Percentiles rank a stretch among this genome's conserved stretches.
These are phyloP conservation scores for Haliclona indistincta DNA, from an alignment of 37 sponge, comb jelly and placozoan species.

Conservation along the genomic window DNA sequence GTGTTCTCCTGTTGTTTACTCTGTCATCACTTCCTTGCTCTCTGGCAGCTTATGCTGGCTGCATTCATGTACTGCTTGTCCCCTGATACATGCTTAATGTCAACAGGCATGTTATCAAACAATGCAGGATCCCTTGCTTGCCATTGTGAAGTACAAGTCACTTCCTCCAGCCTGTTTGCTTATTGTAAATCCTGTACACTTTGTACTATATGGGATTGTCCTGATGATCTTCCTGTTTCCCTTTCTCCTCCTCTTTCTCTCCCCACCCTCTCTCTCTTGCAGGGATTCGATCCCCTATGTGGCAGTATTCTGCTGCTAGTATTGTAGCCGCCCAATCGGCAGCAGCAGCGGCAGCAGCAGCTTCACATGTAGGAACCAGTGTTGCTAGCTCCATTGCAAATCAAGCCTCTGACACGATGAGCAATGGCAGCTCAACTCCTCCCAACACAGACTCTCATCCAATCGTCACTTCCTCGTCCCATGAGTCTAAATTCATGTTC, in stretches of 20 bases:
- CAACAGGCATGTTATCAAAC: too few species aligned
- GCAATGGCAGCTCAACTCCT: conserved; percentile 69
- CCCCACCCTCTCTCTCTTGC: too few species aligned
- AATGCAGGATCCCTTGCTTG: too few species aligned
- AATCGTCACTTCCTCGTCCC: not conserved
- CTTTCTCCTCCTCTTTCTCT: not conserved
- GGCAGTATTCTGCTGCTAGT: conserved; percentile 72
- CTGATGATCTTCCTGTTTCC: not conserved
- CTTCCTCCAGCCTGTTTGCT: too few species aligned
- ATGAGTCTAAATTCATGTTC: not conserved
- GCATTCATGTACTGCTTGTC: not conserved
- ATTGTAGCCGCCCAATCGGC: conserved; percentile 36
- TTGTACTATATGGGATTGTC: not conserved
- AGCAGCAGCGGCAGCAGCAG: not conserved
- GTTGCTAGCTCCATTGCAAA: not conserved
- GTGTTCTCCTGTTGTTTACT: not conserved
- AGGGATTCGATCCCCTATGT: conserved; percentile 59
- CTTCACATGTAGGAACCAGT: conserved; percentile 10
- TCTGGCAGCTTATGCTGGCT: not conserved
- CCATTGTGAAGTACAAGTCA: too few species aligned
- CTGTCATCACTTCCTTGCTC: not conserved
- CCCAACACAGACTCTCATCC: conserved; percentile 39
- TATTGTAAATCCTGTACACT: not conserved
- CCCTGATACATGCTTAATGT: too few species aligned
- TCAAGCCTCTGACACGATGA: conserved; percentile 51